phyloP scores from a whole-genome alignment of 2,888 invertebrate species.

The Cheiracanthium punctorium region DNA sequence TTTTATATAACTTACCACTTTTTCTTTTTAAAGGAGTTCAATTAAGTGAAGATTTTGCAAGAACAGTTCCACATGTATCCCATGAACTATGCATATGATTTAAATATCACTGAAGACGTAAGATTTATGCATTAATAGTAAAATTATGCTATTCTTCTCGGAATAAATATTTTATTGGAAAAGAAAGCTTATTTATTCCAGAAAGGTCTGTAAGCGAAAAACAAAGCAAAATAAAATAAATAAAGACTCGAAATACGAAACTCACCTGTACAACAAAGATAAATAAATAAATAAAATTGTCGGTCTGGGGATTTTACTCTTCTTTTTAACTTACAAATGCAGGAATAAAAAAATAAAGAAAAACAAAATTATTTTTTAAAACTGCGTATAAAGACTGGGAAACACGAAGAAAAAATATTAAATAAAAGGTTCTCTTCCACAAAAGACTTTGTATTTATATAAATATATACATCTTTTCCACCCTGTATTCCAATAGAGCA shows the following conservation, averaged over 20 bases:
- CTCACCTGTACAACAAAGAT: not conserved
- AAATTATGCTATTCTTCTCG: too few relatives aligned
- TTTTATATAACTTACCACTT: too few relatives aligned
- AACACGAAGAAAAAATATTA: not conserved
- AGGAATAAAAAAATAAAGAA: not conserved
- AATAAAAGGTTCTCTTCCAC: conserved; percentile 2
- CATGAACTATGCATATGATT: too few relatives aligned
- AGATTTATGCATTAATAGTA: too few relatives aligned
- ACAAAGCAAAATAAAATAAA: not conserved
- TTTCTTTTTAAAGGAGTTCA: too few relatives aligned
- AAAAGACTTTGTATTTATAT: conserved; percentile 38
- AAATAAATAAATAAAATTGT: not conserved
- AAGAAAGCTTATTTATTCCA: not conserved
- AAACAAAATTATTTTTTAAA: conserved; percentile 8
- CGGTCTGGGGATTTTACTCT: not conserved
- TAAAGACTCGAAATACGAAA: not conserved
- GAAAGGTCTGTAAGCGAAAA: not conserved
- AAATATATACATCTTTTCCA: conserved; percentile 55
- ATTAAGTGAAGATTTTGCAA: too few relatives aligned
- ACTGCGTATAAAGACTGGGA: conserved; percentile 6
- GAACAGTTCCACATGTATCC: too few relatives aligned
- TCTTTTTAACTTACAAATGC: not conserved
- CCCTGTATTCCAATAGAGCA: conserved; percentile 37
- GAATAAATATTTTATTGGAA: too few relatives aligned
- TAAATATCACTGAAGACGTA: too few relatives aligned